phyloP scores from a whole-genome alignment of 2,888 invertebrate species.

The Epinotia bilunana region DNA sequence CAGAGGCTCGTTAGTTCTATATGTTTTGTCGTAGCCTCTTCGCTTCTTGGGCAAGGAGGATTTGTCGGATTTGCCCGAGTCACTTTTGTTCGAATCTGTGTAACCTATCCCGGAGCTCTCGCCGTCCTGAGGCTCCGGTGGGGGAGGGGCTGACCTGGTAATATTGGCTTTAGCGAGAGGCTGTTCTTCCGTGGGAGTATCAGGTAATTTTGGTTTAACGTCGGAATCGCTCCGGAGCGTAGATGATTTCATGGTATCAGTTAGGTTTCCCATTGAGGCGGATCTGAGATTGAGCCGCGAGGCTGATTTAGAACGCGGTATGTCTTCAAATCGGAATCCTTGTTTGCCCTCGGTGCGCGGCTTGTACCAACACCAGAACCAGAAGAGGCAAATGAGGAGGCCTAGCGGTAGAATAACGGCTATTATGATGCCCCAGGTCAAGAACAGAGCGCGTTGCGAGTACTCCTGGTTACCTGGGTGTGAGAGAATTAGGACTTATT shows the following conservation, averaged over 20 bases:
- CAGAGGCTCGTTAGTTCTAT: constrained; percentile 93
- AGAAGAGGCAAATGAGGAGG: constrained; percentile 85
- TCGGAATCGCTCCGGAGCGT: constrained; percentile 73
- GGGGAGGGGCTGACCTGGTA: constrained; percentile 67
- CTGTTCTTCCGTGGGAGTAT: constrained; percentile 71
- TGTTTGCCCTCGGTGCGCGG: constrained; percentile 84
- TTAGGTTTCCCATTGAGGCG: constrained; percentile 81
- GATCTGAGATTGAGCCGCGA: constrained; percentile 84
- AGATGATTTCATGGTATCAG: constrained; percentile 78
- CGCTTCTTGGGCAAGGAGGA: constrained; percentile 85
- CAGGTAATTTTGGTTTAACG: constrained; percentile 67
- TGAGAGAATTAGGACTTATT: constrained; percentile 51
- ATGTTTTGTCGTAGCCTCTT: constrained; percentile 91
- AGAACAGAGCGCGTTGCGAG: constrained; percentile 89
- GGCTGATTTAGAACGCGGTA: constrained; percentile 85
- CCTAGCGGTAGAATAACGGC: constrained; percentile 88
- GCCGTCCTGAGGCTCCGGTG: constrained; percentile 71
- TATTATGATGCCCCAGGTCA: constrained; percentile 89
- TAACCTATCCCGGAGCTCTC: constrained; percentile 82
- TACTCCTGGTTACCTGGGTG: constrained; percentile 86
- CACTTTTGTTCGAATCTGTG: constrained; percentile 81
- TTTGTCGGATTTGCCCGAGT: constrained; percentile 81
- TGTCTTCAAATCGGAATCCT: constrained; percentile 82
- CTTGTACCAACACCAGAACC: constrained; percentile 86
- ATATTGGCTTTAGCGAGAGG: constrained; percentile 59